These are phyloP conservation scores for Idaea aversata DNA, from an alignment of 2,888 invertebrate genomes.

Conservation along the genomic window DNA sequence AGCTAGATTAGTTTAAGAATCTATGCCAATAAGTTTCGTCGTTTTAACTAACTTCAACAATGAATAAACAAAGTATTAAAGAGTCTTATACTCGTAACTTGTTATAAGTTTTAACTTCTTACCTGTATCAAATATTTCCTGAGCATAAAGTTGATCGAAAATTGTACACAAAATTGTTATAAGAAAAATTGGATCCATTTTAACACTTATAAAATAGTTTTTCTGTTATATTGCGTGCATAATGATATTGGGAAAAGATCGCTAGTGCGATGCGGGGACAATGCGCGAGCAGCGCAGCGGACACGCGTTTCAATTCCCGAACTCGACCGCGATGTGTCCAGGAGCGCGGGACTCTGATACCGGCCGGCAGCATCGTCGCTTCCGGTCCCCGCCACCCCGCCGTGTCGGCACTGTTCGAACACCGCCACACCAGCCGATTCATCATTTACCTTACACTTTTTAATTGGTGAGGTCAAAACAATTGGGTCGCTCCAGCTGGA, in stretches of 20 bases:
- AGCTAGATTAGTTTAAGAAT: background rate
- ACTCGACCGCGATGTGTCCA: conserved; percentile 68
- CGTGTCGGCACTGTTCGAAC: conserved; percentile 49
- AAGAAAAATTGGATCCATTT: conserved; percentile 47
- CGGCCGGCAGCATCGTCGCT: conserved; percentile 55
- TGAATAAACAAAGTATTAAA: background rate
- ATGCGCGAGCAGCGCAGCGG: conserved; percentile 60
- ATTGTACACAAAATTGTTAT: conserved; percentile 37
- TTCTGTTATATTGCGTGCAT: conserved; percentile 30
- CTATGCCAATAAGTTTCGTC: too few relatives aligned
- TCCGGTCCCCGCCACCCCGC: conserved; percentile 60
- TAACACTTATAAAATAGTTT: conserved; percentile 22
- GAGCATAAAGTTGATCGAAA: conserved; percentile 42
- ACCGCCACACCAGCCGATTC: conserved; percentile 40
- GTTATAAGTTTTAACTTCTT: background rate
- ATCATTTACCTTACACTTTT: conserved; percentile 74
- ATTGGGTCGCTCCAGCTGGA: conserved; percentile 68
- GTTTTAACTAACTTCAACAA: too few relatives aligned
- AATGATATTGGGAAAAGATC: conserved; percentile 48
- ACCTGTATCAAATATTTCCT: conserved; percentile 58
- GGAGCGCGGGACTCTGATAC: conserved; percentile 59
- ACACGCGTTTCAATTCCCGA: conserved; percentile 76
- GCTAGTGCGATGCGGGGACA: conserved; percentile 43
- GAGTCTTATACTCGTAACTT: background rate
- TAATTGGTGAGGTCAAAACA: conserved; percentile 77